phyloP scores from a whole-genome alignment of 2,113 vertebrate genomes.

The Corythoichthys intestinalis region DNA sequence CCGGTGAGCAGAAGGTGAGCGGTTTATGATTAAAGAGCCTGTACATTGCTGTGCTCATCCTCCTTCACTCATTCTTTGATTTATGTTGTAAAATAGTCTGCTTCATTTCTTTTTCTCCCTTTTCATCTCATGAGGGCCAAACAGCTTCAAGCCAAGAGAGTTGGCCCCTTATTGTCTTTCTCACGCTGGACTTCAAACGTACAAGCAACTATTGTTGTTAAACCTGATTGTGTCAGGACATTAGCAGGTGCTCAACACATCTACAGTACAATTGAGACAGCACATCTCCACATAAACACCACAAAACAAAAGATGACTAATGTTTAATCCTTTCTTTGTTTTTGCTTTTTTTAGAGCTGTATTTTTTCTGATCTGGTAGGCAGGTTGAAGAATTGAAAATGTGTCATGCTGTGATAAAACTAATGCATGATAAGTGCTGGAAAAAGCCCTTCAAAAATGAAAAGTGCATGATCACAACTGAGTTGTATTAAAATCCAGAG shows the following conservation, averaged over 20 bases:
- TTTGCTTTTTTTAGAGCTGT: neutral
- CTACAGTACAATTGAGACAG: neutral
- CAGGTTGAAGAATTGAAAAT: conserved; percentile 17
- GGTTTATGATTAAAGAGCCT: neutral
- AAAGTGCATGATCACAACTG: neutral
- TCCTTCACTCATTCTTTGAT: conserved; percentile 27
- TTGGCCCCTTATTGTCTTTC: conserved; percentile 36
- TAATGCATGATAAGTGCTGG: neutral
- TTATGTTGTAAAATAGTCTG: conserved; percentile 22
- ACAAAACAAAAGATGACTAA: conserved; percentile 18
- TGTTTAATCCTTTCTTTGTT: conserved; percentile 19
- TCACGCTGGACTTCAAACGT: conserved; percentile 44
- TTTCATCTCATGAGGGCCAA: conserved; percentile 40
- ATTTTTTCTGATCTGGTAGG: conserved; percentile 5
- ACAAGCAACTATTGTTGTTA: conserved; percentile 42
- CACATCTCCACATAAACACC: conserved; percentile 23
- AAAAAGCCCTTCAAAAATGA: neutral
- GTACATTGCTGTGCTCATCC: conserved; percentile 8
- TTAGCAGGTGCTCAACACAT: conserved; percentile 14
- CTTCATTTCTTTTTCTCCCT: conserved; percentile 36
- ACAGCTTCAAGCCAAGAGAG: conserved; percentile 24
- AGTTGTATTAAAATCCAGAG: neutral
- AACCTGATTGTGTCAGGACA: conserved; percentile 30
- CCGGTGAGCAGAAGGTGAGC: conserved; percentile 63
- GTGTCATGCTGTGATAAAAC: conserved; percentile 14